phyloP scores from a whole-genome alignment of 2,888 invertebrate species.

The Acrobasis repandana region DNA sequence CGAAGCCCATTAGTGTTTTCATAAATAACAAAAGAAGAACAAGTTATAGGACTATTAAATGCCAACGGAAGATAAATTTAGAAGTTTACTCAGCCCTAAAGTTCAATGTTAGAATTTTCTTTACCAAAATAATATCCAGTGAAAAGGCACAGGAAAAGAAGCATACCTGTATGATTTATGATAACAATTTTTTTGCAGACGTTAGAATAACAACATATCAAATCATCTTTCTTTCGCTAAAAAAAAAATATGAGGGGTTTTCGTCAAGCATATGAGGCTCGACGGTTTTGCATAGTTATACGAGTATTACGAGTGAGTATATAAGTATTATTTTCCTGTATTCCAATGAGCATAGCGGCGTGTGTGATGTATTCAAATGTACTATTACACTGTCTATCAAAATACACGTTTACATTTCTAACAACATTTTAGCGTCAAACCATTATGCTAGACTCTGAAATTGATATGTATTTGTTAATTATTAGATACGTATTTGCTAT shows the following conservation, averaged over 20 bases:
- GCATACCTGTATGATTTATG: background rate
- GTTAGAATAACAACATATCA: background rate
- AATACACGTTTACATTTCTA: background rate
- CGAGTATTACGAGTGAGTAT: background rate
- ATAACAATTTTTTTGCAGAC: background rate
- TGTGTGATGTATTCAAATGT: conserved; percentile 30
- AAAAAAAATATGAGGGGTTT: conserved; percentile 40
- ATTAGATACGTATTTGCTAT: background rate
- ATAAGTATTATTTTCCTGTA: conserved; percentile 41
- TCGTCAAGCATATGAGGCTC: conserved; percentile 33
- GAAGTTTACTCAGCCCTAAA: background rate
- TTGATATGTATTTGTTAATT: conserved; percentile 2
- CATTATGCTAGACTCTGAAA: background rate
- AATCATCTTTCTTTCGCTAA: conserved; percentile 27
- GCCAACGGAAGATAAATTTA: background rate
- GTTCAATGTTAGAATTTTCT: background rate
- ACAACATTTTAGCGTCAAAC: background rate
- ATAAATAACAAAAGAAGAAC: background rate
- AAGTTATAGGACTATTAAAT: background rate
- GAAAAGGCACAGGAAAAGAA: background rate
- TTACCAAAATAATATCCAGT: background rate
- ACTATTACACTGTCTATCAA: conserved; percentile 5
- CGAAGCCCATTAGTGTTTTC: background rate
- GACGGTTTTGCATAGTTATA: conserved; percentile 36
- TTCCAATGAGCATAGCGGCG: conserved; percentile 25